These are phyloP conservation scores for Hipposideros larvatus DNA, from an alignment of 2,797 vertebrate genomes.

Conservation along the genomic window DNA sequence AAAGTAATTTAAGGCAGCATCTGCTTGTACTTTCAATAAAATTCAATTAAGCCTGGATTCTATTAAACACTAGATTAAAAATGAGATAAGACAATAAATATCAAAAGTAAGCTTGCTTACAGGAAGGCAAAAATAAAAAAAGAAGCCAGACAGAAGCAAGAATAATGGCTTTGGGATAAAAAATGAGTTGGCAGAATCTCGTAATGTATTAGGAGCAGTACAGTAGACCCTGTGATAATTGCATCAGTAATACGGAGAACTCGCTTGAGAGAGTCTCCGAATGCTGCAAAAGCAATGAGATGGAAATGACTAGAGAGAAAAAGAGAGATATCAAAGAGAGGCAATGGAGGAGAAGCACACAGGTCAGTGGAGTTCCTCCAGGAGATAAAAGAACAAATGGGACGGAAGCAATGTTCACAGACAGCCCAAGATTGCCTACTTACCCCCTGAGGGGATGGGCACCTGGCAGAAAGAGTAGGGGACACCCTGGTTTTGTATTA, in stretches of 20 bases:
- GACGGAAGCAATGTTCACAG: neutral
- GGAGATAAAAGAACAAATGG: neutral
- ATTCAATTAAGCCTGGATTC: slow-evolving; percentile 77
- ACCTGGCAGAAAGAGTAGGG: neutral
- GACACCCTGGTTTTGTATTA: neutral
- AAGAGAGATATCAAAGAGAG: neutral
- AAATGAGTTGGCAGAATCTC: slow-evolving; percentile 51
- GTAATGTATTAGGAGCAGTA: slow-evolving; percentile 25
- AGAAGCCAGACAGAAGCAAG: slow-evolving; percentile 44
- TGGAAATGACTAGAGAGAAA: neutral
- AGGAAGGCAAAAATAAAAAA: slow-evolving; percentile 70
- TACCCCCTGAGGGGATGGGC: neutral
- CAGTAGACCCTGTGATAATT: neutral
- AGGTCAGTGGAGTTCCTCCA: neutral
- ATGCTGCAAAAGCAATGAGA: neutral
- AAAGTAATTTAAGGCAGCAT: slow-evolving; percentile 74
- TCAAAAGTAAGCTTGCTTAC: slow-evolving; percentile 71
- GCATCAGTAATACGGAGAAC: neutral
- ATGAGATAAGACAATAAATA: slow-evolving; percentile 80
- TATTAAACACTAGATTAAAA: slow-evolving; percentile 76
- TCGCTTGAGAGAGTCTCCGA: neutral
- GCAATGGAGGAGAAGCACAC: neutral
- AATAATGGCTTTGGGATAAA: slow-evolving; percentile 65
- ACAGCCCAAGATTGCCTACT: neutral
- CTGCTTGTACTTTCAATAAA: slow-evolving; percentile 76